Evolutionary conservation across 2,888 invertebrate species (phyloP).

Genomic region (Lycia hirtaria): DNA sequence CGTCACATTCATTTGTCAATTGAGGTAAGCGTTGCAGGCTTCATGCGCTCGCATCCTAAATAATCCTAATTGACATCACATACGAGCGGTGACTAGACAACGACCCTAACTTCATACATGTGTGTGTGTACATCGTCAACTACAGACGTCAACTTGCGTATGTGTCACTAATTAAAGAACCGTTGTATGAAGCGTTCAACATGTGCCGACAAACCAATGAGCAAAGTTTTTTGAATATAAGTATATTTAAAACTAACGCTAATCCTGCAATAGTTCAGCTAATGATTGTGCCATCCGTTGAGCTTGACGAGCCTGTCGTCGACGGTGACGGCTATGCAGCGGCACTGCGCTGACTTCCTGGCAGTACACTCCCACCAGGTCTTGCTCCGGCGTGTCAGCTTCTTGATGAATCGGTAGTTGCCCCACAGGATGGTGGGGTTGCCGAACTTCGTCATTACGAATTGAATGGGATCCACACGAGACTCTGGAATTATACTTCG

Average conservation of each 20-base stretch:
- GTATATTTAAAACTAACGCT: neutral
- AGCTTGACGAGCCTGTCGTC: constrained; percentile 67
- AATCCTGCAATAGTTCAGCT: neutral
- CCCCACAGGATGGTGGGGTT: constrained; percentile 75
- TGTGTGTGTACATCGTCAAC: too few relatives aligned
- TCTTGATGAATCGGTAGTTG: constrained; percentile 73
- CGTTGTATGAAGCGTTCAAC: too few relatives aligned
- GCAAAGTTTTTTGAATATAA: neutral
- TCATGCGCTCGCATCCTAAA: too few relatives aligned
- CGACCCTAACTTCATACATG: too few relatives aligned
- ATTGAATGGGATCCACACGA: constrained; percentile 51
- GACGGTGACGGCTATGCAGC: constrained; percentile 70
- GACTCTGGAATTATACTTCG: constrained; percentile 14
- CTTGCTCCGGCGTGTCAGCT: constrained; percentile 63
- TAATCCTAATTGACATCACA: too few relatives aligned
- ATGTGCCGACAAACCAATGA: too few relatives aligned
- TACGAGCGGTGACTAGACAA: too few relatives aligned
- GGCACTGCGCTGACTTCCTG: constrained; percentile 62
- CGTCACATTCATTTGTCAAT: too few relatives aligned
- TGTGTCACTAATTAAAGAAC: too few relatives aligned
- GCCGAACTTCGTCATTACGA: constrained; percentile 67
- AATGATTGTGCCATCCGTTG: constrained; percentile 75
- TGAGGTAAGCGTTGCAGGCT: too few relatives aligned
- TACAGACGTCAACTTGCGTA: too few relatives aligned
- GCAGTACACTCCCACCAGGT: constrained; percentile 78